Base-by-base conservation (phyloP, 2,113 vertebrate species). In the Dendrocopos noguchii region DNA sequence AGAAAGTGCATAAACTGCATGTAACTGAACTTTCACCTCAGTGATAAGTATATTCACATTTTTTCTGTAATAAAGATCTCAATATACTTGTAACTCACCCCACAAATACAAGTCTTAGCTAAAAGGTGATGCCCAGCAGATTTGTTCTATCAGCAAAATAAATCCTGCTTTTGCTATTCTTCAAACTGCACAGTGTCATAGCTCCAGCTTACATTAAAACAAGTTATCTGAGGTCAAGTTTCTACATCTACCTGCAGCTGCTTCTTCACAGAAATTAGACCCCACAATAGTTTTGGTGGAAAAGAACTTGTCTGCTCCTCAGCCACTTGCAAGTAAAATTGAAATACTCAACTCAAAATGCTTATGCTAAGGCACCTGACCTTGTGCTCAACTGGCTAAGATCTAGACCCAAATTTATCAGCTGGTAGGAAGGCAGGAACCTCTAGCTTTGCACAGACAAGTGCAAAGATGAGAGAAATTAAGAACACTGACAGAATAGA, bases 401-500 rank as follows among this genome's bases (percentile, higher is more conserved):
- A 39, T 19, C 15, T 27, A 39, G 39, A 57, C 22, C 10, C 4
- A 2, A 66, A 73, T 84, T 39, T 65, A 77, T 44, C 72, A 50
- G 44, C 19, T 31, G 34, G 22, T 42, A 80, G 33, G n/a, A 91
- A 80, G 16, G 57, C 20, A 88, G 64, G 16, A 83, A 67, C 15
- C 19, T 70, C 77, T 71, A 73, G 34, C 60, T 80, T 14, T 89
- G 46, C 86, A 24, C 21, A 87, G 47, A 42, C 10, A 81, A 93
- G 91, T 52, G 33, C 47, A 95, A 83, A 50, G 66, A 28, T 63
- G 44, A 91, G 71, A 92, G 68, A 28, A 95, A 92, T 47, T 68
- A 39, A 61, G 81, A 17, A 67, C 29, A 70, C 3, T 42, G 70
- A 90, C 0, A 73, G 9, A 87, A 53, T 15, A 84, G 31, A 84